Conservation (phyloP, 1,140 invertebrate genomes). For the Penaeus indicus region DNA sequence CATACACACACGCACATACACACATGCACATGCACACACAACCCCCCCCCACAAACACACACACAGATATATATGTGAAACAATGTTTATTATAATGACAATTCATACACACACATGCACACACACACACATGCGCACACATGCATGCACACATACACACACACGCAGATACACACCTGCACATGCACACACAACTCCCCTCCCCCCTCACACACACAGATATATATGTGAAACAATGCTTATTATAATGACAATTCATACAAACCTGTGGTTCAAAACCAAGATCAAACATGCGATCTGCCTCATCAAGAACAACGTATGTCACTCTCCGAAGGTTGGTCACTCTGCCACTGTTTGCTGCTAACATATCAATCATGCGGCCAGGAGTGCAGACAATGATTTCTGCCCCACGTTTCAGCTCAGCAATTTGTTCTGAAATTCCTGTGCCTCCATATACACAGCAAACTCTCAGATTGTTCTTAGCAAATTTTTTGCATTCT, state of each 20-base stretch:
- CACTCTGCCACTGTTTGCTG: slow-evolving; percentile 94
- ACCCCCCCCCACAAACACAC: too few species aligned
- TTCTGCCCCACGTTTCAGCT: slow-evolving; percentile 96
- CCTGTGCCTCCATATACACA: slow-evolving; percentile 99
- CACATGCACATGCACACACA: too few species aligned
- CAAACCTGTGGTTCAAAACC: slow-evolving; percentile 97
- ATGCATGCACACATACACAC: too few species aligned
- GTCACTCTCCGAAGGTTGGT: slow-evolving; percentile 96
- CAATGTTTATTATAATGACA: neutral
- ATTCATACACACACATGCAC: too few species aligned
- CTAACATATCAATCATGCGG: slow-evolving; percentile 99
- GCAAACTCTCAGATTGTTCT: slow-evolving; percentile 87
- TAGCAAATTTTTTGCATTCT: slow-evolving; percentile 96
- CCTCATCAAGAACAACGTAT: slow-evolving; percentile 98
- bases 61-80: neutral
- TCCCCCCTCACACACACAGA: neutral
- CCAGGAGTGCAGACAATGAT: slow-evolving; percentile 99
- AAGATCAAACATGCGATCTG: slow-evolving; percentile 99
- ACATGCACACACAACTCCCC: too few species aligned
- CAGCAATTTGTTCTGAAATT: slow-evolving; percentile 93
- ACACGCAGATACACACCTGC: too few species aligned
- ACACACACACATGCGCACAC: too few species aligned
- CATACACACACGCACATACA: too few species aligned
- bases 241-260: neutral
- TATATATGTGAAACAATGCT: neutral